phyloP scores from a whole-genome alignment of 2,797 vertebrate species.

The Spondyliosoma cantharus region DNA sequence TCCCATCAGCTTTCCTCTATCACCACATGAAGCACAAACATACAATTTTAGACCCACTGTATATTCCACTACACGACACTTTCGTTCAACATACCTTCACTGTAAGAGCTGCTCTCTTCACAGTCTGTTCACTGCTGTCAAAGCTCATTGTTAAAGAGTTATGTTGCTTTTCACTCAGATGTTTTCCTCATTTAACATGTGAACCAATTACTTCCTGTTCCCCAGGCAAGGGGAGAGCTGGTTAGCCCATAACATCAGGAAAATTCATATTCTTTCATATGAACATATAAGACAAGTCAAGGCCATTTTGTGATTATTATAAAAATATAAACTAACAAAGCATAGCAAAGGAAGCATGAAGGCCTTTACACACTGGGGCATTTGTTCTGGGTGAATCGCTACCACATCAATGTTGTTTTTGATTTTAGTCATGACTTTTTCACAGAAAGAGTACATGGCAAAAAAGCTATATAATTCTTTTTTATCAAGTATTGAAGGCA shows the following conservation, averaged over 20 bases:
- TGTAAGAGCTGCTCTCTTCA: conserved; percentile 21
- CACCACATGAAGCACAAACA: neutral
- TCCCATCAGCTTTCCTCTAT: no score
- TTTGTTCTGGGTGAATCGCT: no score
- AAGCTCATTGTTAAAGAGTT: neutral
- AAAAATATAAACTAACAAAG: neutral
- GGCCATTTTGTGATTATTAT: neutral
- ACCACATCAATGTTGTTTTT: no score
- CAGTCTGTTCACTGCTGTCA: conserved; percentile 8
- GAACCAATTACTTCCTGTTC: conserved; percentile 15
- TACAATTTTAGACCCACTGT: neutral
- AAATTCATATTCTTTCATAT: neutral
- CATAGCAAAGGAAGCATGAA: neutral
- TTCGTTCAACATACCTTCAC: neutral
- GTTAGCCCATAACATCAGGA: neutral
- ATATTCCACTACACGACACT: neutral
- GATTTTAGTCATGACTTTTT: no score
- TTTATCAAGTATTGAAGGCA: no score
- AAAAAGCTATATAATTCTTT: no score
- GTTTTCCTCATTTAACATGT: neutral
- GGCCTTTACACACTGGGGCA: no score
- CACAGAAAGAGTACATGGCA: no score
- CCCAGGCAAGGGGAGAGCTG: neutral
- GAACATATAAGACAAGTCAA: neutral
- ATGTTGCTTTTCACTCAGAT: neutral